Conservation (phyloP, 2,113 vertebrate genomes). For the Columba livia region DNA sequence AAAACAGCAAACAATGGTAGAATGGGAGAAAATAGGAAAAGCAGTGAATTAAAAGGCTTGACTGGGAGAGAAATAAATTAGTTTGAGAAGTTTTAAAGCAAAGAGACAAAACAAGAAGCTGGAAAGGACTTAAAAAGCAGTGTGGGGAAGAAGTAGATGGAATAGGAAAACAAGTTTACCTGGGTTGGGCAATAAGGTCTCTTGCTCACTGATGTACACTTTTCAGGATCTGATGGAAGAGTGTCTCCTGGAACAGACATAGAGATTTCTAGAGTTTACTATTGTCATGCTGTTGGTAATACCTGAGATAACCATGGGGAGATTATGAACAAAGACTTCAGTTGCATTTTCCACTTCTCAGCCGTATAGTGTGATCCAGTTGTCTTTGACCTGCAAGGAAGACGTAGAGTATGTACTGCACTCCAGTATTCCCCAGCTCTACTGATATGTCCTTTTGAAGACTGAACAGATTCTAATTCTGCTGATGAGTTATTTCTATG, state of each 20-base stretch:
- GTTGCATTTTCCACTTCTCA: not conserved
- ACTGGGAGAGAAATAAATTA: not conserved
- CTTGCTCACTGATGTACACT: fast-evolving
- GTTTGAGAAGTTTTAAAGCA: not conserved
- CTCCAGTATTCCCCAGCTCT: not conserved
- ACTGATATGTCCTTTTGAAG: not conserved
- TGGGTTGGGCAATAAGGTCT: fast-evolving
- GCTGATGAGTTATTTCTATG: not conserved
- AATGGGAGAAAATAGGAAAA: not conserved
- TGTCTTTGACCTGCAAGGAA: not conserved
- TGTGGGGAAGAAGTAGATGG: not conserved
- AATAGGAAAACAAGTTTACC: not conserved
- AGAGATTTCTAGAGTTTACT: not conserved
- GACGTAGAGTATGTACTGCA: not conserved
- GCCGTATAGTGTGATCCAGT: no score
- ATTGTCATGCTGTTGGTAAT: not conserved
- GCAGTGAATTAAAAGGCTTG: fast-evolving
- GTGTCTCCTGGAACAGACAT: not conserved
- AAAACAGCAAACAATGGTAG: not conserved
- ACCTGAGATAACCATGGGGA: not conserved
- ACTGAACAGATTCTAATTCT: not conserved
- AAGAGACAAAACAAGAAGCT: not conserved
- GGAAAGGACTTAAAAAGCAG: fast-evolving
- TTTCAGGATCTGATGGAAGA: not conserved
- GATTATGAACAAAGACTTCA: not conserved